Evolutionary conservation across 2,888 invertebrate species (phyloP), one percentile per base, ranked within the genome.

Genomic region (Drosophila tripunctata): DNA sequence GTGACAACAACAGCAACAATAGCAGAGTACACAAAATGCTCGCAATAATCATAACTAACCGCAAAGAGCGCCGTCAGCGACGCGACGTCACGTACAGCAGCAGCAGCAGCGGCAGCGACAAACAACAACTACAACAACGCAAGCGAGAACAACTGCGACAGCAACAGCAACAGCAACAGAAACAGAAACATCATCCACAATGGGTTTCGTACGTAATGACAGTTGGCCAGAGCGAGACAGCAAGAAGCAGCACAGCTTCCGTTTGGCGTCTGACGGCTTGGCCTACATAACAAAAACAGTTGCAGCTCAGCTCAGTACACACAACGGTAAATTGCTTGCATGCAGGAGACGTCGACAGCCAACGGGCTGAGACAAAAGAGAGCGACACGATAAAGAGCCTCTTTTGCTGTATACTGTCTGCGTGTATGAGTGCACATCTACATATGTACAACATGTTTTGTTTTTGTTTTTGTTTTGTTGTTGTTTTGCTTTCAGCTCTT

Each of bases 221-320:
- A n/a, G n/a, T n/a, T n/a, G n/a, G n/a, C n/a, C n/a, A n/a, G n/a
- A n/a, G n/a, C n/a, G n/a, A 44, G 52, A 30, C 33, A 21, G 30
- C 38, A 43, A 47, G n/a, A 45, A 55, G 48, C 45, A 36, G 55
- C 64, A 65, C 67, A 67, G 71, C 70, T 58, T 78, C 64, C 63
- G 72, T 69, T 76, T 69, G 83, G 58, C 77, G 67, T 67, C 80
- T 86, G 65, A 36, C 56, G 33, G 48, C 48, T 79, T 80, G 80
- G 69, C 80, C 80, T 86, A 86, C 87, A 81, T 86, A 76, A 75
- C 75, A 73, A 71, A 81, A 80, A 74, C 84, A 86, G 73, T 76
- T 86, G 80, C 86, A 86, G 61, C 70, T 61, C 43, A 57, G 48
- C 58, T 62, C n/a, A n/a, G 44, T 58, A 55, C 33, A 40, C n/a